Conservation (phyloP, 2,797 vertebrate species). For the Gymnothorax reevesii region DNA sequence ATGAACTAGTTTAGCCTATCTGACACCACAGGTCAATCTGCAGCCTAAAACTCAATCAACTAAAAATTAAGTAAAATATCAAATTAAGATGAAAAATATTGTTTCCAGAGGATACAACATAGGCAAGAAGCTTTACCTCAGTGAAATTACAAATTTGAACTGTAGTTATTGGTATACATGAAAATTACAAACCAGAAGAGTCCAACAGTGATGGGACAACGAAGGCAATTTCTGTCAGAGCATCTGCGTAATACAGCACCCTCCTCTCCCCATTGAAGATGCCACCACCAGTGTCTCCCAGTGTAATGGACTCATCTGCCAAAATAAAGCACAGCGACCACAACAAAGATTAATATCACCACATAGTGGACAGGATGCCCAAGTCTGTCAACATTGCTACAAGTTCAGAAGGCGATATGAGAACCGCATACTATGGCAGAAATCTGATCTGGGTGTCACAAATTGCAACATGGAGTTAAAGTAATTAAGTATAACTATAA, state of each 20-base stretch:
- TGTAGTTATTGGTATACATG: background rate
- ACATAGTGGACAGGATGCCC: background rate
- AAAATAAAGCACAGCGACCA: background rate
- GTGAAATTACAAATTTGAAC: background rate
- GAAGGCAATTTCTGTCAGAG: constrained; percentile 88
- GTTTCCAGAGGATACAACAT: background rate
- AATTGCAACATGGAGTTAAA: background rate
- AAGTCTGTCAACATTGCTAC: background rate
- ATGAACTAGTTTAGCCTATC: constrained; percentile 9
- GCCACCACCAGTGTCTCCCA: constrained; percentile 80
- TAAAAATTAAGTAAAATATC: background rate
- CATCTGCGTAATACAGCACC: constrained; percentile 83
- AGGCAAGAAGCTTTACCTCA: background rate
- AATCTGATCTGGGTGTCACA: background rate
- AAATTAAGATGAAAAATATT: background rate
- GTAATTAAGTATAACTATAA: background rate
- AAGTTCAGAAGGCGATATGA: background rate
- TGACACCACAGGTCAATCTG: background rate
- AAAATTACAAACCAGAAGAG: constrained; percentile 78
- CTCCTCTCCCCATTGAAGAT: constrained; percentile 87
- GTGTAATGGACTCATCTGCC: constrained; percentile 75
- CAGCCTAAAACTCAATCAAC: background rate
- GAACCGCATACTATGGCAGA: background rate
- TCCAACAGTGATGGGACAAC: constrained; percentile 84
- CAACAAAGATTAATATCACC: background rate